Base-by-base conservation (phyloP, 2,113 vertebrate genomes). In the Megaleporinus macrocephalus region DNA sequence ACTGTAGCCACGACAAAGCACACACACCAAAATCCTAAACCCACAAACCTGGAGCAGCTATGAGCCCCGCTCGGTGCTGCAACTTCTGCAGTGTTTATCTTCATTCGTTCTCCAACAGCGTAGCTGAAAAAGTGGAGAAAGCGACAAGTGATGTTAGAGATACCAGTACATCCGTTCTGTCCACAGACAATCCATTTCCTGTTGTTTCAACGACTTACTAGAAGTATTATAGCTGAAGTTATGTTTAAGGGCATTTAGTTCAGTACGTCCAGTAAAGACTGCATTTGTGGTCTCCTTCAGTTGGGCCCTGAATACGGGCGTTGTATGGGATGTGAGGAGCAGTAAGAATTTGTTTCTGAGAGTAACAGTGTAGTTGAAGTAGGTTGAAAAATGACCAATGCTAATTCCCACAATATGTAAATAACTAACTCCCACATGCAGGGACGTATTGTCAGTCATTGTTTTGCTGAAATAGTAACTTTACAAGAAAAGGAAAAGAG, bases 21-120 rank as follows among this genome's bases (percentile, higher is more conserved):
- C 49, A 68, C 69, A 63, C 61, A 47, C n/a, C n/a, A 73, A 79
- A 66, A 66, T 73, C 26, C 36, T 55, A 16, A 74, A 57, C 70
- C 16, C 24, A 47, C 36, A 44, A 83, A 79, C 24, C 57, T 44
- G 26, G 30, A 80, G 49, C 55, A 80, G 57, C 55, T 70, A 18
- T 59, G 57, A 76, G 16, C n/a, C 55, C 51, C 18, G 22, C 33
- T 73, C 16, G 30, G 7, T 61, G 12, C 33, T 69, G 65, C 77
- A 36, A n/a, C 24, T 61, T 71, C 33, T 33, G 49, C 16, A 36
- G 36, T n/a, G n/a, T 30, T 29, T 15, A 15, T 4, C 10, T 41
- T 76, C 26, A 20, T 27, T 24, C 49, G 22, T 55, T 68, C 44
- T 29, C 61, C 49, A 36, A 18, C 1, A 62, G 47, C 55, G 47